phyloP scores from a whole-genome alignment of 2,888 invertebrate species.

The Chesias legatella region DNA sequence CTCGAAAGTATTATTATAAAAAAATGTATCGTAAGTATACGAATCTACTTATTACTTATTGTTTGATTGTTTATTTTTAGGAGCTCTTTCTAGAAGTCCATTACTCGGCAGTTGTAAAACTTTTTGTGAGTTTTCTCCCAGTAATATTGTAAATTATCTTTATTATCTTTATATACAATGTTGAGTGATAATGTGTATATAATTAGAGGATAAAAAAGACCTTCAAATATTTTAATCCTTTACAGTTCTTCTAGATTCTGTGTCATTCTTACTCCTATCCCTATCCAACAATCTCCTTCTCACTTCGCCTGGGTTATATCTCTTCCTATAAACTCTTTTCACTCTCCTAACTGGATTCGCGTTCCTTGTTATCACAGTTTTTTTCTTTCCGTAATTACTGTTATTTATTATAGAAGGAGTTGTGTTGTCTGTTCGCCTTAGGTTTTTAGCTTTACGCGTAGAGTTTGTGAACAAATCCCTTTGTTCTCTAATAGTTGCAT shows the following conservation, averaged over 20 bases:
- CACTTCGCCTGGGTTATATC: constrained; percentile 76
- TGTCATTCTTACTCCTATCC: constrained; percentile 52
- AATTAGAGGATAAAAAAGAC: background rate
- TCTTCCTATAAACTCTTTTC: constrained; percentile 66
- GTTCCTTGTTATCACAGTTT: constrained; percentile 57
- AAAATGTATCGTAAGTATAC: too few species aligned
- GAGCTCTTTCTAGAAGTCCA: too few species aligned
- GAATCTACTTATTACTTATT: too few species aligned
- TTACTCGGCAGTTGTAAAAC: too few species aligned
- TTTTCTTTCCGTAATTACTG: constrained; percentile 42
- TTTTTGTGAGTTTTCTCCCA: too few species aligned
- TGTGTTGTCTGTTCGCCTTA: constrained; percentile 31
- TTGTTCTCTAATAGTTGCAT: constrained; percentile 67
- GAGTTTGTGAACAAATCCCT: constrained; percentile 50
- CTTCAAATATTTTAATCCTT: constrained; percentile 6
- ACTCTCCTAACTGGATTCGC: constrained; percentile 66
- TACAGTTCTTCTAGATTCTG: constrained; percentile 26
- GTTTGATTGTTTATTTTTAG: too few species aligned
- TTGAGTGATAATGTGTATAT: background rate
- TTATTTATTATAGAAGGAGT: constrained; percentile 17
- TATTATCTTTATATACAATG: background rate
- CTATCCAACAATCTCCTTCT: constrained; percentile 70
- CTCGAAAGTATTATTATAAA: too few species aligned
- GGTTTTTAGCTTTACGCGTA: constrained; percentile 45
- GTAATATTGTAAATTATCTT: too few species aligned